phyloP scores from a whole-genome alignment of 1,140 invertebrate genomes.

The Drosophila persimilis region DNA sequence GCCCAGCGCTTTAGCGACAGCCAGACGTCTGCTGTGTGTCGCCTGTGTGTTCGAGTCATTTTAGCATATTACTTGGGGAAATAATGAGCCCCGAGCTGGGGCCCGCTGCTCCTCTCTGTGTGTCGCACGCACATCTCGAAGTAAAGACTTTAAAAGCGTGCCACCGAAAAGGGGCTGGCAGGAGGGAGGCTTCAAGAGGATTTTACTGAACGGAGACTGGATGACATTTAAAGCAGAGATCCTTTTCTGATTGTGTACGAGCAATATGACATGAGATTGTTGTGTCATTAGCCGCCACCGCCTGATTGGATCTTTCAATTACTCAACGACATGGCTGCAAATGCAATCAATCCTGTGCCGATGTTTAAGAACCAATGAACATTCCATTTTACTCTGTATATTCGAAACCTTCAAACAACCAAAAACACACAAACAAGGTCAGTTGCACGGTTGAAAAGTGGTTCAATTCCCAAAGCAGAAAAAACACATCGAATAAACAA shows the following conservation, averaged over 20 bases:
- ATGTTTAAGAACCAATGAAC: conserved; percentile 13
- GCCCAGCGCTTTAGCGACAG: conserved; percentile 40
- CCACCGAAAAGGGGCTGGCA: conserved; percentile 12
- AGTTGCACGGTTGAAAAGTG: conserved; percentile 43
- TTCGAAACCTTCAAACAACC: too few relatives aligned
- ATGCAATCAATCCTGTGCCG: background rate
- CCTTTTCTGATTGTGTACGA: too few relatives aligned
- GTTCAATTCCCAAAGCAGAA: conserved; percentile 38
- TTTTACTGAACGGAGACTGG: conserved; percentile 2
- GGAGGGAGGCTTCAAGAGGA: conserved; percentile 34
- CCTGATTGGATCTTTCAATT: conserved; percentile 5
- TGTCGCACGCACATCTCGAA: conserved; percentile 4
- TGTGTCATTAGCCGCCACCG: too few relatives aligned
- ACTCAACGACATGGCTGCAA: conserved; percentile 1
- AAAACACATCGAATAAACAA: conserved; percentile 17
- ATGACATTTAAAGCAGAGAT: background rate
- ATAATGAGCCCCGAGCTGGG: conserved; percentile 52
- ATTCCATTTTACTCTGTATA: too few relatives aligned
- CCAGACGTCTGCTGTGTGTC: conserved; percentile 37
- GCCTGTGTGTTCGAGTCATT: conserved; percentile 47
- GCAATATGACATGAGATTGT: too few relatives aligned
- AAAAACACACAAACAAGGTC: conserved; percentile 34
- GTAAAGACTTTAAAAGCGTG: conserved; percentile 32
- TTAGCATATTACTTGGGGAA: conserved; percentile 59
- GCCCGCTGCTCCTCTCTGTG: conserved; percentile 6